Percentiles rank a stretch among this genome's conserved stretches.
These are phyloP conservation scores for Drosophila greeni DNA, from an alignment of 2,888 invertebrate species.

Conservation along the genomic window DNA sequence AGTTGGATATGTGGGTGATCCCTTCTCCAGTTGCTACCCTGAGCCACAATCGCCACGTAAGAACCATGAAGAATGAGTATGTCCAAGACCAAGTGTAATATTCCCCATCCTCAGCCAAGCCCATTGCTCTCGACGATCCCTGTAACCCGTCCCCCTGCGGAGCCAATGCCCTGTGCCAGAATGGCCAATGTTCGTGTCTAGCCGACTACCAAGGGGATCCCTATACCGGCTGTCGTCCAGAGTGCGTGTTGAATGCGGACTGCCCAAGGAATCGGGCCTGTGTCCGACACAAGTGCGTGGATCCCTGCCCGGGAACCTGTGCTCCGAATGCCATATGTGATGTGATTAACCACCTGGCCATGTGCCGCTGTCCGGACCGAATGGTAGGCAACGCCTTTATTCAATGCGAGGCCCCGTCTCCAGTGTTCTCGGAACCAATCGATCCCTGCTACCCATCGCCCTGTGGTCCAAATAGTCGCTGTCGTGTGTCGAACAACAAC, in stretches of 20 bases:
- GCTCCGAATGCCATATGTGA: conserved; percentile 87
- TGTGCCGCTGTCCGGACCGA: conserved; percentile 85
- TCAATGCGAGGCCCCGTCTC: conserved; percentile 78
- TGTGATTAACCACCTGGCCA: conserved; percentile 87
- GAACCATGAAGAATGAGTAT: conserved; percentile 28
- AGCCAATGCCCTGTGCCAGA: conserved; percentile 84
- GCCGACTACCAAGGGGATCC: conserved; percentile 87
- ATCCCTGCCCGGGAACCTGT: conserved; percentile 89
- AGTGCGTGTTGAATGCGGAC: conserved; percentile 87
- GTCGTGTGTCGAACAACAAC: conserved; percentile 80
- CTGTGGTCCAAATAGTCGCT: conserved; percentile 88
- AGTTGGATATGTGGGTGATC: conserved; percentile 86
- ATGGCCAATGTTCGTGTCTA: conserved; percentile 85
- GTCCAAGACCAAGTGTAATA: neutral
- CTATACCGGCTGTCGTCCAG: conserved; percentile 87
- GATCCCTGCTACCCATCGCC: conserved; percentile 86
- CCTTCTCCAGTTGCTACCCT: conserved; percentile 82
- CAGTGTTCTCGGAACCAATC: conserved; percentile 57
- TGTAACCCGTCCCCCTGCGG: conserved; percentile 85
- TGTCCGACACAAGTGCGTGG: conserved; percentile 85
- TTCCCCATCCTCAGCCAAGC: conserved; percentile 44
- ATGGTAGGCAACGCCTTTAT: conserved; percentile 87
- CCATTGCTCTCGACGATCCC: conserved; percentile 78
- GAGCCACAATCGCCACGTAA: conserved; percentile 81
- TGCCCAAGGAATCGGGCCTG: conserved; percentile 86